Evolutionary conservation across 2,888 invertebrate species (phyloP), one percentile per base, ranked within the genome.

Genomic region (Meghimatium bilineatum): DNA sequence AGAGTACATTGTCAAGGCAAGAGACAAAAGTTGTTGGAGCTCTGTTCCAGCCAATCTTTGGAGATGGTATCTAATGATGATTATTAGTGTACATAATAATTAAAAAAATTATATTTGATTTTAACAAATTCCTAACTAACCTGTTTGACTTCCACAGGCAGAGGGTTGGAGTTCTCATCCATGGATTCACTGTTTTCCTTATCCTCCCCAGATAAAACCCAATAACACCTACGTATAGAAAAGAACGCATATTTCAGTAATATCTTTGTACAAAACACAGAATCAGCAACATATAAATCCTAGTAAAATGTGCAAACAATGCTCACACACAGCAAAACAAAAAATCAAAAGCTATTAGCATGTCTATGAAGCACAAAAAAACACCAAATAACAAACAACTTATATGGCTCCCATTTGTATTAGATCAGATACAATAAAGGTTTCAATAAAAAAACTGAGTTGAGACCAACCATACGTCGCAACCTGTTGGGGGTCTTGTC

Each of bases 171-270:
- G 56, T 56, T 71, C 14, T 82, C 82, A 36, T 82, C 82, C 32
- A 77, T 77, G n/a, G 82, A 82, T 1, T 32, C 77, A 44, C 88
- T 89, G 38, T 89, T 44, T 0, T 44, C 89, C 14, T 89, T 20
- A 56, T 56, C 90, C 34, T 88, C 90, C 17, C 88, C 86, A 52
- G 87, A 82, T 49, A 91, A 78, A 66, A 93, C 92, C 91, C 91
- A 91, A 87, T 91, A 92, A 52, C 92, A 89, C 78, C 92, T 92
- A 76, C 23, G 66, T 66, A 32, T 32, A 66, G 66, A 66, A 66
- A 1, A n/a, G 5, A 5, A 66, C 12, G 12, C 66, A 66, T 10
- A 32, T 32, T 32, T 20, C 29, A 32, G 66, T 66, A 66, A 32
- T 14, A 32, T 3, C 26, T 63, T 3, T 10, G 5, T 8, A 63